Base-by-base conservation (phyloP, 2,888 invertebrate species). In the Eupithecia exiguata region DNA sequence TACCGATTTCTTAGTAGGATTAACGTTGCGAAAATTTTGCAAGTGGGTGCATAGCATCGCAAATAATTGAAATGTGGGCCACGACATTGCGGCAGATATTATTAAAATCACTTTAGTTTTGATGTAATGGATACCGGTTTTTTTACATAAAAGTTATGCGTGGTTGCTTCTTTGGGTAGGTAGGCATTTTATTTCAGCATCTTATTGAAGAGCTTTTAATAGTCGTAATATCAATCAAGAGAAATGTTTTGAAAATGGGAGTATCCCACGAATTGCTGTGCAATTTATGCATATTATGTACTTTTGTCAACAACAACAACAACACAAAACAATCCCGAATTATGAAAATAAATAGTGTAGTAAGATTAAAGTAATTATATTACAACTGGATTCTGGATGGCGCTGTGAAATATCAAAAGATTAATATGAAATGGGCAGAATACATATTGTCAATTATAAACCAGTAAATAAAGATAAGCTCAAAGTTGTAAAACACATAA, bases 31-130 rank as follows among this genome's bases (percentile, higher is more conserved):
- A 58, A 53, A 25, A 58, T 58, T 21, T 5, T 12, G 58, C 25
- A 58, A 58, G 58, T 58, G 25, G 21, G 58, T 25, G 58, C 58
- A 53, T 53, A 53, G 21, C 53, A 58, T 58, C 58, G 58, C 58
- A 58, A 58, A 58, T 25, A 25, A 58, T 25, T 58, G 58, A 25
- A 53, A 58, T 25, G 25, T 58, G 58, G 58, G 58, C 21, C 58
- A 25, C 58, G 58, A 58, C 25, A 58, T 58, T 58, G 58, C 25
- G 25, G 58, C 58, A 58, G 25, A 58, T 25, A 25, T 58, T 58
- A 25, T 58, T 58, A 14, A 25, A 58, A 58, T 58, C 12, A 58
- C 58, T 58, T 53, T 58, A 58, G 58, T 58, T 58, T 25, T 25
- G 25, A 58, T 25, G 12, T 58, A 25, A 58, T 53, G 53, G 12